Evolutionary conservation across 2,113 vertebrate genomes (phyloP).

Genomic region (Atractosteus spatula): DNA sequence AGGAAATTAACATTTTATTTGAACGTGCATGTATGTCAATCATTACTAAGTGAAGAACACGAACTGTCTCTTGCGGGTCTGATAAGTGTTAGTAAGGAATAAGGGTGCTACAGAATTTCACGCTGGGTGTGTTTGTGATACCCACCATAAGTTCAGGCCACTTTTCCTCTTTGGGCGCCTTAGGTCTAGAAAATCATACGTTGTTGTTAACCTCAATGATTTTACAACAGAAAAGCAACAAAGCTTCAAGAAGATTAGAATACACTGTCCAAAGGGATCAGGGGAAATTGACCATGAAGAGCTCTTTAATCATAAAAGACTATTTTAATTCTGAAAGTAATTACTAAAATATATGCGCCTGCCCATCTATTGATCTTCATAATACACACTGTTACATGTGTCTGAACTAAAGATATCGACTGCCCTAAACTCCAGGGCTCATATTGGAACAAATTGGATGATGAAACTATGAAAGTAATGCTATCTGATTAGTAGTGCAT

Average conservation of each 20-base stretch:
- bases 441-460: too few species aligned
- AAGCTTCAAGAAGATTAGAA: slow-evolving; percentile 52
- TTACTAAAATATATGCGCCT: slow-evolving; percentile 67
- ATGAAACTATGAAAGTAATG: too few species aligned
- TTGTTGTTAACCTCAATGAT: slow-evolving; percentile 54
- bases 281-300: slow-evolving; percentile 51
- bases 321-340: slow-evolving; percentile 65
- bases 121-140: too few species aligned
- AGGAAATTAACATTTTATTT: too few species aligned
- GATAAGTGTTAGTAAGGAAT: too few species aligned
- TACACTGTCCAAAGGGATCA: slow-evolving; percentile 51
- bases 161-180: not conserved
- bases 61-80: too few species aligned
- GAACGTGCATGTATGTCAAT: too few species aligned
- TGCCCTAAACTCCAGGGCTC: not conserved
- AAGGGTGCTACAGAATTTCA: too few species aligned
- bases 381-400: slow-evolving; percentile 56
- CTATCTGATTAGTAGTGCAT: too few species aligned
- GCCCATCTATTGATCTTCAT: slow-evolving; percentile 63
- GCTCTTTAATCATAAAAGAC: slow-evolving; percentile 65
- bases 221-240: slow-evolving; percentile 58
- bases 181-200: not conserved
- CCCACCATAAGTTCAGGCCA: too few species aligned
- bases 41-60: too few species aligned
- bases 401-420: slow-evolving; percentile 46